These are phyloP conservation scores for Murina feae DNA, from an alignment of 2,113 vertebrate species.

Conservation along the genomic window DNA sequence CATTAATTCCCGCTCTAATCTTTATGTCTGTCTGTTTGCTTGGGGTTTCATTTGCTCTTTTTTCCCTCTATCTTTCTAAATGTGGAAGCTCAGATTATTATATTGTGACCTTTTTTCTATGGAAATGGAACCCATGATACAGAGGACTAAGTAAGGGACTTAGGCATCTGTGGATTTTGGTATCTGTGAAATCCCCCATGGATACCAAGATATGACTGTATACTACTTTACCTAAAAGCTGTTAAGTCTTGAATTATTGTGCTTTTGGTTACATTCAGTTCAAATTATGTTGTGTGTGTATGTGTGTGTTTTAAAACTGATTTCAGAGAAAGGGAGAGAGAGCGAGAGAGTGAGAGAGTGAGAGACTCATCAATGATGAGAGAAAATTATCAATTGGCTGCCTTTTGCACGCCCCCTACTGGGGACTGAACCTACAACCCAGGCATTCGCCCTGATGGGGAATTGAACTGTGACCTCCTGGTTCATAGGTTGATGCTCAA, in stretches of 20 bases:
- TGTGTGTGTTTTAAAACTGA: too few species aligned
- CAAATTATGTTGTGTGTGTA: not conserved
- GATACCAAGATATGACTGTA: not conserved
- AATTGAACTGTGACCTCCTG: too few species aligned
- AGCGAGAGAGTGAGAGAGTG: too few species aligned
- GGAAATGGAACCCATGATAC: not conserved
- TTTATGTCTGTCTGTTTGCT: not conserved
- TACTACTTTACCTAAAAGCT: not conserved
- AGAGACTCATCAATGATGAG: too few species aligned
- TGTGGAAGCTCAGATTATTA: too few species aligned
- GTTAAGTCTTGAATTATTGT: not conserved
- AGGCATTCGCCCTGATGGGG: too few species aligned
- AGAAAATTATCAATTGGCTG: too few species aligned
- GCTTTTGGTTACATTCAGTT: not conserved
- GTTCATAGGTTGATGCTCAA: too few species aligned
- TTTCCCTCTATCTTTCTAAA: not conserved
- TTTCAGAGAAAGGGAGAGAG: too few species aligned
- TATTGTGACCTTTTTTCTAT: not conserved
- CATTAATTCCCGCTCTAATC: not conserved
- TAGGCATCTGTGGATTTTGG: too few species aligned
- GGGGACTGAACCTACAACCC: too few species aligned
- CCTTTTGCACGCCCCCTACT: too few species aligned
- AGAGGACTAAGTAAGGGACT: not conserved
- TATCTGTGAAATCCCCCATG: not conserved
- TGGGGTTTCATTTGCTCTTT: not conserved